Percentiles rank a stretch among this genome's conserved stretches.
These are phyloP conservation scores for Nanger granti DNA, from an alignment of 2,113 vertebrate species.

Conservation along the genomic window DNA sequence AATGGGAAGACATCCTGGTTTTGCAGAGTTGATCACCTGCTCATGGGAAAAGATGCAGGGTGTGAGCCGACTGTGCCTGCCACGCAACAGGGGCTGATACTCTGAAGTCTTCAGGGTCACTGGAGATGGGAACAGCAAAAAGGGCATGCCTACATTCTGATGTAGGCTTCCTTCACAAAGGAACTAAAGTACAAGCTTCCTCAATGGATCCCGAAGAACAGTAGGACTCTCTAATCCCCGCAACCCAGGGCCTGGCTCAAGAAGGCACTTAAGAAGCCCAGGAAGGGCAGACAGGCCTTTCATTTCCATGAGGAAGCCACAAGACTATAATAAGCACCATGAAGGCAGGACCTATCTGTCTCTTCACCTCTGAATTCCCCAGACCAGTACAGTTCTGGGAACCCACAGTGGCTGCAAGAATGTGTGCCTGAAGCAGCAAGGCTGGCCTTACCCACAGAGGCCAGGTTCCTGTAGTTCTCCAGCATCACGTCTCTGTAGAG, in stretches of 20 bases:
- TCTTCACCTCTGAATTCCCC: not conserved
- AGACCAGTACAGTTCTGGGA: not conserved
- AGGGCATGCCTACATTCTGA: not conserved
- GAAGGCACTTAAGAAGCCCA: not conserved
- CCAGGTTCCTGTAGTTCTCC: conserved; percentile 58
- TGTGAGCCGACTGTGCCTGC: not conserved
- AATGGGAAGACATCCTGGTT: not conserved
- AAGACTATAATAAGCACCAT: not conserved
- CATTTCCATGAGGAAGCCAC: not conserved
- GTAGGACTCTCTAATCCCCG: not conserved
- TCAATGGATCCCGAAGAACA: not conserved
- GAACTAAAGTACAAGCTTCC: not conserved
- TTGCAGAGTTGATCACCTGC: not conserved
- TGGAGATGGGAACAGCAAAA: not conserved
- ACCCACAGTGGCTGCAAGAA: accelerated
- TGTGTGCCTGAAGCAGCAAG: not conserved
- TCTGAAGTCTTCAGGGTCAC: not conserved
- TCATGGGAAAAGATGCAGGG: not conserved
- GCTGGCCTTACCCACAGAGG: conserved; percentile 36
- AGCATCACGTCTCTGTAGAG: conserved; percentile 59
- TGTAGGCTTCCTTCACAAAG: not conserved
- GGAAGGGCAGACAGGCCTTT: not conserved
- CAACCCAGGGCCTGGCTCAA: not conserved
- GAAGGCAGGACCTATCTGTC: not conserved
- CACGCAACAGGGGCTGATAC: accelerated